These are phyloP conservation scores for Nothocercus julius DNA, from an alignment of 2,113 vertebrate genomes.

Conservation along the genomic window DNA sequence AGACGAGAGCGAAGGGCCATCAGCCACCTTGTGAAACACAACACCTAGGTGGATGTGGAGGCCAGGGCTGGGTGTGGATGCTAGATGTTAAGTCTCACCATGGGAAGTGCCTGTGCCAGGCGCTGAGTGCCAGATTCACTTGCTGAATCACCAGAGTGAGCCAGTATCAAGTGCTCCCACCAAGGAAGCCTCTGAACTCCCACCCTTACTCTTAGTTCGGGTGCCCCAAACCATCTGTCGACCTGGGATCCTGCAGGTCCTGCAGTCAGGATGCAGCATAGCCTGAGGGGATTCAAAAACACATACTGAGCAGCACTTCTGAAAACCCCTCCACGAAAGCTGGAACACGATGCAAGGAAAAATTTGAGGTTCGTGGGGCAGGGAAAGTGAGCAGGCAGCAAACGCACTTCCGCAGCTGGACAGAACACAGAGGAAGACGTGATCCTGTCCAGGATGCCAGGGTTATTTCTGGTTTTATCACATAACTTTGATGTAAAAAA, in stretches of 20 bases:
- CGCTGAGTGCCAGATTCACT: neutral
- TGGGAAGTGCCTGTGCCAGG: too few species aligned
- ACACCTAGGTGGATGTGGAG: neutral
- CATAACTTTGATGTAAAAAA: neutral
- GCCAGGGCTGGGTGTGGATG: neutral
- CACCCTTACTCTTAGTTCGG: neutral
- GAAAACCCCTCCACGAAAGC: neutral
- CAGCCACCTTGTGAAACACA: neutral
- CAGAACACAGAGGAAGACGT: neutral
- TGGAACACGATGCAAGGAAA: neutral
- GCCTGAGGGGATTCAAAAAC: neutral
- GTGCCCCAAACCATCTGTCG: neutral
- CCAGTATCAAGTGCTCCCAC: neutral
- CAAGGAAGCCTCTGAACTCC: neutral
- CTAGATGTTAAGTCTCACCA: neutral
- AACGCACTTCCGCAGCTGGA: neutral
- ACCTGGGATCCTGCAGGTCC: accelerated
- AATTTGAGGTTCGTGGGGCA: neutral
- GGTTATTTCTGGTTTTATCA: neutral
- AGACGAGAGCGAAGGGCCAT: neutral
- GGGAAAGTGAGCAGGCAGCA: neutral
- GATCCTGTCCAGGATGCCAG: neutral
- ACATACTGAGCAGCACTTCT: neutral
- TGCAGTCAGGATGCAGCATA: neutral
- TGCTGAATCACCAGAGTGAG: neutral